These are phyloP conservation scores for Timema cristinae DNA, from an alignment of 2,888 invertebrate species.

Conservation along the genomic window DNA sequence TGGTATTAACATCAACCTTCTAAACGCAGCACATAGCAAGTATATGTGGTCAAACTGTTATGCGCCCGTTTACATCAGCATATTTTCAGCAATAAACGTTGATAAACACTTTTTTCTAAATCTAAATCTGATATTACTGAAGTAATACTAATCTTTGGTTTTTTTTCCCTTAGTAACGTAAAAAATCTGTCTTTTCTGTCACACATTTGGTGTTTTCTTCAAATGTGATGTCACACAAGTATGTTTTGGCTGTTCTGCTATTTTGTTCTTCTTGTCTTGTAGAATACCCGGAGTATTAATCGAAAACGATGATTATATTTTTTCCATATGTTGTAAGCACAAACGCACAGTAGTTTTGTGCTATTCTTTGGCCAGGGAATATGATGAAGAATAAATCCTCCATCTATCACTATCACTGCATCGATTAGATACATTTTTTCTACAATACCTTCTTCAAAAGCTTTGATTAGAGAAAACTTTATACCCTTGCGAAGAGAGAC, in stretches of 20 bases:
- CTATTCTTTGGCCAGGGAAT: not conserved
- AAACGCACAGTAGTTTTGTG: not conserved
- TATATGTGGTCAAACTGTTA: too few species aligned
- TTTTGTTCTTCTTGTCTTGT: constrained; percentile 5
- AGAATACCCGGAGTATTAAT: not conserved
- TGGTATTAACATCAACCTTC: too few species aligned
- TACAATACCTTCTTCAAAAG: not conserved
- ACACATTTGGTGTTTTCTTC: constrained; percentile 1
- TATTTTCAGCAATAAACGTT: not conserved
- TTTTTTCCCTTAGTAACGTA: not conserved
- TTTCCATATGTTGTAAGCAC: not conserved
- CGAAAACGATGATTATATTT: not conserved
- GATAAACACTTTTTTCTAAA: constrained; percentile 3
- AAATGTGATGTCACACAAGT: not conserved
- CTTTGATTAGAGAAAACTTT: constrained; percentile 10
- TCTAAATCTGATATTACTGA: not conserved
- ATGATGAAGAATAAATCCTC: constrained; percentile 9
- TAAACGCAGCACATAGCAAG: too few species aligned
- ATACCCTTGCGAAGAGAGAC: not conserved
- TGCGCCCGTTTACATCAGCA: too few species aligned
- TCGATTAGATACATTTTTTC: not conserved
- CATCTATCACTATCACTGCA: not conserved
- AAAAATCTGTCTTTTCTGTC: not conserved
- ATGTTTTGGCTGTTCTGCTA: not conserved
- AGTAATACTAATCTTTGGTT: not conserved